phyloP scores from a whole-genome alignment of 2,797 vertebrate species.

The Paedocypris micromegethes region DNA sequence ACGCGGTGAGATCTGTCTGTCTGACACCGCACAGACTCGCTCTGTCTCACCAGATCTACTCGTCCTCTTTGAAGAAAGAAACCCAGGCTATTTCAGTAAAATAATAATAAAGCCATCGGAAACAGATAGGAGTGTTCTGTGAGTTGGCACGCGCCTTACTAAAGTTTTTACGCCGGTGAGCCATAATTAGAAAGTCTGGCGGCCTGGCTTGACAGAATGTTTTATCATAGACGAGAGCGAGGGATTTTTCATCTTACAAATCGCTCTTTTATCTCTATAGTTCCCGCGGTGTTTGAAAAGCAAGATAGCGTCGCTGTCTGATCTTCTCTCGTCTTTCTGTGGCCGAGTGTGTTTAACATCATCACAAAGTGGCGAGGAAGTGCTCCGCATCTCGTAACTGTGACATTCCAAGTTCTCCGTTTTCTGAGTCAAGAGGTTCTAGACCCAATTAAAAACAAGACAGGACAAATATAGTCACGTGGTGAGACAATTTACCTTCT shows the following conservation, averaged over 20 bases:
- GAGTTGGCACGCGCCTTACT: conserved; percentile 63
- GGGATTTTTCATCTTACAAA: conserved; percentile 76
- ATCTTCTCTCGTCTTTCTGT: conserved; percentile 67
- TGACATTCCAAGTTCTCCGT: too few relatives aligned
- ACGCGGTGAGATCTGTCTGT: conserved; percentile 30
- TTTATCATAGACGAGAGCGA: conserved; percentile 67
- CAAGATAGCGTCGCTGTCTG: conserved; percentile 68
- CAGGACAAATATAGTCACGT: too few relatives aligned
- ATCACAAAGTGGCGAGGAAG: conserved; percentile 9
- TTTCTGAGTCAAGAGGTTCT: too few relatives aligned
- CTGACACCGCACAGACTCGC: not conserved
- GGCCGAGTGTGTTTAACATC: conserved; percentile 57
- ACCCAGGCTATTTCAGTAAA: not conserved
- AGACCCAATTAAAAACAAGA: too few relatives aligned
- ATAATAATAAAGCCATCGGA: conserved; percentile 27
- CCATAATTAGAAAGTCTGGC: conserved; percentile 79
- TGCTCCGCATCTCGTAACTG: too few relatives aligned
- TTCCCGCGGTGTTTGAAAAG: conserved; percentile 63
- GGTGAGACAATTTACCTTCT: too few relatives aligned
- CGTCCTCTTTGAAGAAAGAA: too few relatives aligned
- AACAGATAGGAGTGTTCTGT: conserved; percentile 47
- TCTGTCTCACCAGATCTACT: too few relatives aligned
- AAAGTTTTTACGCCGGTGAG: conserved; percentile 64
- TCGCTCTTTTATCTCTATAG: conserved; percentile 61
- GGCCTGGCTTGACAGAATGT: conserved; percentile 71